Evolutionary conservation across 2,888 invertebrate genomes (phyloP), one percentile per base, ranked within the genome.

Genomic region (Caenorhabditis sp.): DNA sequence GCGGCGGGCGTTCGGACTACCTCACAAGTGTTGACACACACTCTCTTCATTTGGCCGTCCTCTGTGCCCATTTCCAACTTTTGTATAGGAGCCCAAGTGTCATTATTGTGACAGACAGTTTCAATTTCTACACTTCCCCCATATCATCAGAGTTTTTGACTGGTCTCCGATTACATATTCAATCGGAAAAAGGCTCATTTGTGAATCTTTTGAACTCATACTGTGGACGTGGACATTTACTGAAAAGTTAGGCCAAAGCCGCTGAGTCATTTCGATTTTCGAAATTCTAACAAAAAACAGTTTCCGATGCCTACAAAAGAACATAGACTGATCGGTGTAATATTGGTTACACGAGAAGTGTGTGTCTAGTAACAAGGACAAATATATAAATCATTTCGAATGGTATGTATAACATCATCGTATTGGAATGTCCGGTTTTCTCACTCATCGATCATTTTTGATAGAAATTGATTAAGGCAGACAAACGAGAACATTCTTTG

Each of bases 11-110:
- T 59, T 70, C 68, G 43, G 43, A 43, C 37, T 37, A 35, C 53
- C 59, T 15, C 59, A 45, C 46, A 61, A 70, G 70, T 70, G 70
- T 70, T 70, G 70, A 70, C 70, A 70, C 35, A 68, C 70, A 59
- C 56, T n/a, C n/a, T n/a, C n/a, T 66, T 50, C 41, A 56, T 50
- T 20, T 37, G 46, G 3, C 20, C 22, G 45, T 20, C 41, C 26
- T 41, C 27, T 52, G 39, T 46, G 22, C 7, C 37, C 17, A 20
- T 35, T 35, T 15, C 24, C n/a, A 39, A 24, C 26, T 41, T 27
- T 15, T 6, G n/a, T 20, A 43, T 56, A 26, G 27, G 26, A 62
- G 37, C 22, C 43, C 2, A 27, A 27, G 8, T 30, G 17, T 17
- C 46, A 24, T 46, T 46, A 46, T 46, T 24, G n/a, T n/a, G n/a